phyloP scores from a whole-genome alignment of 92 coral and sea anemone species.

The Porites evermanni region DNA sequence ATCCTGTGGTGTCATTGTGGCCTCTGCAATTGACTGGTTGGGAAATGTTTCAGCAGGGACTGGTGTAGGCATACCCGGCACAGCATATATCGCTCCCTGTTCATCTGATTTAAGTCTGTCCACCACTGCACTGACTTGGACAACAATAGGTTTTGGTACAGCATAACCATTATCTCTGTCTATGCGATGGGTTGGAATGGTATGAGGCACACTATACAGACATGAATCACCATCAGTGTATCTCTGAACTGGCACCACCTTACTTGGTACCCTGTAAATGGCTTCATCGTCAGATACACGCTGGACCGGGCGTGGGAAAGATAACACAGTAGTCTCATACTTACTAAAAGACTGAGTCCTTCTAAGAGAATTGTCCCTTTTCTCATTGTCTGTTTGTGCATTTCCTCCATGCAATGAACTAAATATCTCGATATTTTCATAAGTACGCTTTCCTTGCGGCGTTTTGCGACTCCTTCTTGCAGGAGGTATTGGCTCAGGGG shows the following conservation, averaged over 20 bases:
- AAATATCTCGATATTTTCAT: conserved; percentile 13
- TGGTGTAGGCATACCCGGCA: conserved; percentile 37
- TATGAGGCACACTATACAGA: conserved; percentile 25
- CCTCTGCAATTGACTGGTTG: conserved; percentile 5
- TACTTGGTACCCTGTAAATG: conserved; percentile 51
- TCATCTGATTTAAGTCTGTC: conserved; percentile 5
- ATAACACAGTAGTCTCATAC: conserved; percentile 21
- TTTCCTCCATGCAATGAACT: neutral
- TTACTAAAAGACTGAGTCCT: conserved; percentile 32
- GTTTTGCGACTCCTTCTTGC: conserved; percentile 37
- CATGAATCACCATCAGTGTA: conserved; percentile 1
- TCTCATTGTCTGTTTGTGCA: neutral
- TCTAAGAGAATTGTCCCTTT: neutral
- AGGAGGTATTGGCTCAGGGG: conserved; percentile 62
- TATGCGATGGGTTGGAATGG: neutral
- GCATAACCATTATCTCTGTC: conserved; percentile 17
- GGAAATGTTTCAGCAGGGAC: conserved; percentile 33
- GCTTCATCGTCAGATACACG: conserved; percentile 48
- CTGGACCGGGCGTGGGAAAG: conserved; percentile 25
- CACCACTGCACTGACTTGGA: conserved; percentile 27
- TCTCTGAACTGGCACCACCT: conserved; percentile 2
- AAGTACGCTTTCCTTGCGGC: conserved; percentile 12
- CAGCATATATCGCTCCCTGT: conserved; percentile 48
- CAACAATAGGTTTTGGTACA: conserved; percentile 37
- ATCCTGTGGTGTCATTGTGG: neutral